Evolutionary conservation across 2,113 vertebrate species (phyloP), one percentile per base, ranked within the genome.

Genomic region (Prionailurus bengalensis): DNA sequence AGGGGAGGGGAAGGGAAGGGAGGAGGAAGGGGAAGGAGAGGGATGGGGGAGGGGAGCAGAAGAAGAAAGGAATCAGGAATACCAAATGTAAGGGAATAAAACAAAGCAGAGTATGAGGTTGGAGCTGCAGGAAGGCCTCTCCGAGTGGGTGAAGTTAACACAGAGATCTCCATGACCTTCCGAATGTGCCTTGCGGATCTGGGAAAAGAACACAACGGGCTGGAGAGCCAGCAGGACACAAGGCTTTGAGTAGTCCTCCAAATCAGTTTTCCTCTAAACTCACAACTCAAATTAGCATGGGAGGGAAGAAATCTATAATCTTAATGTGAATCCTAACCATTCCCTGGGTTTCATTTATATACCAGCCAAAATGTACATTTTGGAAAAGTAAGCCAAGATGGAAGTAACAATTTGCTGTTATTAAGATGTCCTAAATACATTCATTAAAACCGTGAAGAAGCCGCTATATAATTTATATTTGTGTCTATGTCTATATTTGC

Each of bases 361-460:
- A 82, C 48, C 1, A 48, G n/a, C 4, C 61, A 73, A 93, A 92
- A 82, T 58, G 55, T 66, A 15, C 4, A 58, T 94, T 89, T 94
- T 65, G 6, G 70, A 94, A 83, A 96, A 74, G 33, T 85, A 95
- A 95, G 80, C 25, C n/a, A 78, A 95, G 19, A 87, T 63, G 25
- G 80, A 80, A 94, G 71, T 29, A 65, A 76, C 70, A 33, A 51
- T 53, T 80, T 76, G 36, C 36, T 83, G 15, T 86, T 92, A 55
- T 88, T 58, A 66, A 87, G 23, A 2, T 66, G 13, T 39, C 58
- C 36, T 39, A 33, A 73, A 76, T 61, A 3, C 3, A 55, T 45
- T 42, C 19, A 25, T 51, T 79, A 66, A 81, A 55, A 78, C 9
- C 39, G 4, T 15, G n/a, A 89, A 39, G 58, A 95, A 63, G n/a